Evolutionary conservation across 2,113 vertebrate genomes (phyloP).

Genomic region (Rhinolophus sinicus): DNA sequence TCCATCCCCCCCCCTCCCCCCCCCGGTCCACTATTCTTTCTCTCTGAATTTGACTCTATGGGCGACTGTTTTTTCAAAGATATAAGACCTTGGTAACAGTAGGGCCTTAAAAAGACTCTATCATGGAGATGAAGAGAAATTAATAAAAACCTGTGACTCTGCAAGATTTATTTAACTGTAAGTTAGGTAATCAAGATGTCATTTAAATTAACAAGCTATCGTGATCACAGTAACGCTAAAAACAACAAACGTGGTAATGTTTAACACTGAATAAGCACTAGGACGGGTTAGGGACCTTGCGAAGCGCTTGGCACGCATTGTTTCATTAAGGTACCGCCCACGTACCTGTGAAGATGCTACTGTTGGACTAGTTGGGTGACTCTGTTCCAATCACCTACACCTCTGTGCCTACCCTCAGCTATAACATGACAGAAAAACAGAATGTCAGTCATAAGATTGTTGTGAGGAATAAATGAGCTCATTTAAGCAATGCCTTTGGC

Average conservation of each 20-base stretch:
- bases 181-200: background rate
- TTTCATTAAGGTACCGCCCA: background rate
- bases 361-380: background rate
- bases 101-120: background rate
- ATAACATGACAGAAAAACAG: background rate
- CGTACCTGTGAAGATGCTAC: background rate
- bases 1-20: too few species aligned
- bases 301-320: fast-evolving
- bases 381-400: background rate
- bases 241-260: background rate
- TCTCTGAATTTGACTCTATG: background rate
- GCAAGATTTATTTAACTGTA: background rate
- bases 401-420: background rate
- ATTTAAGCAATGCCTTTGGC: background rate
- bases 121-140: background rate
- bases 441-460: background rate
- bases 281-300: fast-evolving
- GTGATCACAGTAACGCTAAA: background rate
- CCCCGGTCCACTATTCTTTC: background rate
- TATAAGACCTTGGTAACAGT: background rate
- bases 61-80: background rate
- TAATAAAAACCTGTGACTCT: background rate
- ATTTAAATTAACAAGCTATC: background rate
- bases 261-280: background rate
- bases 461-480: background rate